Evolutionary conservation across 1,140 invertebrate species (phyloP).

Genomic region (Argopecten irradians): DNA sequence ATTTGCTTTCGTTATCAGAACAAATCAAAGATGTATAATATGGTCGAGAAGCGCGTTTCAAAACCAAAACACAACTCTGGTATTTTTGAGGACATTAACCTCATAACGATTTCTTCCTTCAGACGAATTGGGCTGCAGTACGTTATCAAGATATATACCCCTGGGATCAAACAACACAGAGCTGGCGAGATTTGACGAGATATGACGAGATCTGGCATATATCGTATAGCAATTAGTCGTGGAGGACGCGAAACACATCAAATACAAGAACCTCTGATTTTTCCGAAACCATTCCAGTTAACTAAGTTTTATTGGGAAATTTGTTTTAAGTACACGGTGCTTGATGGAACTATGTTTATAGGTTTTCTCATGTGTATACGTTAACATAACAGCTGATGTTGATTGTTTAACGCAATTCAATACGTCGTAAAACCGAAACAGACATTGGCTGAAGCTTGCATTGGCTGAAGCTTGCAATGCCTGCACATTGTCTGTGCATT

Average conservation of each 20-base stretch:
- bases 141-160: neutral
- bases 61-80: neutral
- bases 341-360: neutral
- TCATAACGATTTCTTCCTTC: neutral
- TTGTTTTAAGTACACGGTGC: neutral
- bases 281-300: neutral
- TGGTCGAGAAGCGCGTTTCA: neutral
- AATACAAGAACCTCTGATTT: neutral
- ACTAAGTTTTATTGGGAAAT: neutral
- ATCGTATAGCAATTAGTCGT: neutral
- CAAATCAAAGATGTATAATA: neutral
- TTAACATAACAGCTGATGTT: neutral
- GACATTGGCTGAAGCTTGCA: neutral
- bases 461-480: too few relatives aligned
- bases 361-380: neutral
- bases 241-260: neutral
- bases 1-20: conserved; percentile 11
- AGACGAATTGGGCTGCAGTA: neutral
- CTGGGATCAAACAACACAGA: neutral
- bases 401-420: neutral
- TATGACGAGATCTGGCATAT: conserved; percentile 9
- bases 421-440: neutral
- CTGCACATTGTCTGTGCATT: too few relatives aligned
- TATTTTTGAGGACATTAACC: neutral
- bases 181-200: neutral